Conservation (phyloP, 2,888 invertebrate genomes). For the Acanthopleura granulata region DNA sequence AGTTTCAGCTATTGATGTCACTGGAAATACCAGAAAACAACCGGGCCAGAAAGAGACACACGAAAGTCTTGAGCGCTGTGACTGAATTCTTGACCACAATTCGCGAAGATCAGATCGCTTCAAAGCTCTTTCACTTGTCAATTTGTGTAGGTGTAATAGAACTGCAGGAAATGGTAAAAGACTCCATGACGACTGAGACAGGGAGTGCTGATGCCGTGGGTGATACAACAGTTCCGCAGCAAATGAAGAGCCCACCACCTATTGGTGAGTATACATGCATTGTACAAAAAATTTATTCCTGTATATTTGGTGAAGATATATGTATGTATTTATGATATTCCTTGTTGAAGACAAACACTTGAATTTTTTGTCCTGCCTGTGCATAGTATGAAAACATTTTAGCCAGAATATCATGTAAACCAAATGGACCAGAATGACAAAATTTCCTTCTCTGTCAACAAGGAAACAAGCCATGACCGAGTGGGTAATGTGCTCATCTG, state of each 20-base stretch:
- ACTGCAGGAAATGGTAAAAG: slow-evolving; percentile 39
- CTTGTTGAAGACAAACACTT: too few relatives aligned
- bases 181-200: background rate
- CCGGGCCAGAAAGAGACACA: slow-evolving; percentile 24
- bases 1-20: slow-evolving; percentile 36
- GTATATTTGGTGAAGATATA: too few relatives aligned
- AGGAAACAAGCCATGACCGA: too few relatives aligned
- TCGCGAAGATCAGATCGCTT: slow-evolving; percentile 36
- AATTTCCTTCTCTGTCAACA: too few relatives aligned
- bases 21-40: slow-evolving; percentile 24
- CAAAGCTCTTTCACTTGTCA: slow-evolving; percentile 51
- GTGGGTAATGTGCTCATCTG: too few relatives aligned
- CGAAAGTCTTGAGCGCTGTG: slow-evolving; percentile 25
- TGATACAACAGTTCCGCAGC: background rate
- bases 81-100: slow-evolving; percentile 39
- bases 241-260: slow-evolving; percentile 18
- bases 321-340: too few relatives aligned
- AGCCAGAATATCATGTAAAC: too few relatives aligned
- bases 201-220: background rate
- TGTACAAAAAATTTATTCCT: too few relatives aligned
- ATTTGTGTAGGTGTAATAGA: slow-evolving; percentile 51
- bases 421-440: too few relatives aligned
- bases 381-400: too few relatives aligned
- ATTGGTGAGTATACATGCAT: slow-evolving; percentile 16
- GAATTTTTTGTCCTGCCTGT: too few relatives aligned